Evolutionary conservation across 2,113 vertebrate species (phyloP).

Genomic region (Seriola dumerili): DNA sequence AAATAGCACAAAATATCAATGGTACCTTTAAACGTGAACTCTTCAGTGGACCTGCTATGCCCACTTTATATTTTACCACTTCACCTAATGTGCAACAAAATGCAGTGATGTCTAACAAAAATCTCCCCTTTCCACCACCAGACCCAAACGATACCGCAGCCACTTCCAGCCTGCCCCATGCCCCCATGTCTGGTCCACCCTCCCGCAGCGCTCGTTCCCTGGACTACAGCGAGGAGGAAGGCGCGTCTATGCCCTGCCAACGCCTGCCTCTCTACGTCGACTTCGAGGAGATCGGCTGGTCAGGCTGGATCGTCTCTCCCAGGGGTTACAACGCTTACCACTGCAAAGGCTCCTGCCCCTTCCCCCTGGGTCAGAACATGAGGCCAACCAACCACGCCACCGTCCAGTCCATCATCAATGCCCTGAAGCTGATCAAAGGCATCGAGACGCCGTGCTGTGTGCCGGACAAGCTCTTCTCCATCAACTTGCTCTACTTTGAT

Average conservation of each 20-base stretch:
- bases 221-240: conserved; percentile 72
- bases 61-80: no score
- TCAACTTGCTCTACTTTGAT: conserved; percentile 89
- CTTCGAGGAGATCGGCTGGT: conserved; percentile 91
- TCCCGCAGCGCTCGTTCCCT: conserved; percentile 81
- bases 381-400: conserved; percentile 89
- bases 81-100: neutral
- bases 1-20: neutral
- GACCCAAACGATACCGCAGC: conserved; percentile 55
- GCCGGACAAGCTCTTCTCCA: conserved; percentile 89
- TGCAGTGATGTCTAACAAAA: conserved; percentile 15
- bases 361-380: conserved; percentile 89
- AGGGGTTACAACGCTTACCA: conserved; percentile 89
- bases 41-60: neutral
- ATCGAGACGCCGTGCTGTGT: conserved; percentile 88
- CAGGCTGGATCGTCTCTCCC: conserved; percentile 89
- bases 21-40: no score
- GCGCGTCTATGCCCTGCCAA: conserved; percentile 76
- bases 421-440: conserved; percentile 86
- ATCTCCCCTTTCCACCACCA: conserved; percentile 33
- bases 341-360: conserved; percentile 88
- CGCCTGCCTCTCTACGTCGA: conserved; percentile 87
- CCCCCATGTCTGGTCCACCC: conserved; percentile 38
- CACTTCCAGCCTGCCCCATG: conserved; percentile 63
- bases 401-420: conserved; percentile 89